Evolutionary conservation across 2,888 invertebrate genomes (phyloP).

Genomic region (Netelia virgata): DNA sequence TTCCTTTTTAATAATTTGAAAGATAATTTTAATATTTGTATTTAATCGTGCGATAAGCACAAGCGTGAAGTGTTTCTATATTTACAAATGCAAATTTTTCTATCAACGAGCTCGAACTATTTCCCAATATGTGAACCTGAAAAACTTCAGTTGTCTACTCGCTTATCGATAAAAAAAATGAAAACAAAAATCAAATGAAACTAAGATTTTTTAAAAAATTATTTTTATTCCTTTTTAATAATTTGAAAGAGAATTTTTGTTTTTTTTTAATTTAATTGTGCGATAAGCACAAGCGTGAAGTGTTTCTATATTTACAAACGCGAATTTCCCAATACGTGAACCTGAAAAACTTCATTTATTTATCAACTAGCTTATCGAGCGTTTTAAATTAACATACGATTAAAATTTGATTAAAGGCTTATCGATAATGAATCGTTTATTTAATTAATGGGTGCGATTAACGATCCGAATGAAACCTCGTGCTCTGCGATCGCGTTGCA

Average conservation of each 20-base stretch:
- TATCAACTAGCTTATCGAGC: neutral
- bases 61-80: neutral
- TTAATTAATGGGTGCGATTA: neutral
- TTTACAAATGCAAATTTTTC: constrained; percentile 37
- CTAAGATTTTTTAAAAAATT: too few species aligned
- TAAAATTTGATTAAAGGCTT: too few species aligned
- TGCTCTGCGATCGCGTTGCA: constrained; percentile 14
- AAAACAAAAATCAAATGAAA: too few species aligned
- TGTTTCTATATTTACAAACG: constrained; percentile 16
- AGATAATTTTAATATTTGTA: too few species aligned
- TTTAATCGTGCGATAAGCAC: constrained; percentile 20
- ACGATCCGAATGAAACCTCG: constrained; percentile 12
- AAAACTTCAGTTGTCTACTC: neutral
- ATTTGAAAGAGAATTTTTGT: too few species aligned
- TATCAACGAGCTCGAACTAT: constrained; percentile 31
- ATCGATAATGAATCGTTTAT: neutral
- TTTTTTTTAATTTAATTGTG: neutral
- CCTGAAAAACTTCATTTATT: neutral
- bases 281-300: constrained; percentile 11
- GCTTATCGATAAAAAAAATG: neutral
- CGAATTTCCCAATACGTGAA: constrained; percentile 6
- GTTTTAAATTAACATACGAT: too few species aligned
- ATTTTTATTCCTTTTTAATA: too few species aligned
- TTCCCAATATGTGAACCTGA: neutral
- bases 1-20: too few species aligned